phyloP scores from a whole-genome alignment of 53 echinoderm and acorn worm species.

The Antedon mediterranea region DNA sequence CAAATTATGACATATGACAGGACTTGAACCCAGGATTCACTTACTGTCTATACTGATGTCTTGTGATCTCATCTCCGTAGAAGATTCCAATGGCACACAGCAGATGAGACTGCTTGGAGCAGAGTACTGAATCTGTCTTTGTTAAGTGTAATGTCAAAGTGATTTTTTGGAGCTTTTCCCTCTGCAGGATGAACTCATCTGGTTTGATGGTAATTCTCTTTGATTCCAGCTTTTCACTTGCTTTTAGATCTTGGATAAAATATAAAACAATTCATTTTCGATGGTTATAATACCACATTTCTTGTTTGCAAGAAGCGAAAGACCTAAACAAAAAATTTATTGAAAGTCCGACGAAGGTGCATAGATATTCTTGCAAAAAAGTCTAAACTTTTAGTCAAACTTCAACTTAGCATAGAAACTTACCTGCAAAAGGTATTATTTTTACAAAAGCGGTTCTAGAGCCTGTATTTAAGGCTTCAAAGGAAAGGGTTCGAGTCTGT shows the following conservation, averaged over 20 bases:
- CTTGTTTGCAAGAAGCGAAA: no score
- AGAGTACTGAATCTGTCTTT: constrained; percentile 24
- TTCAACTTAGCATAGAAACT: no score
- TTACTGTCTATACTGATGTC: constrained; percentile 55
- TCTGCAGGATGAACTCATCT: constrained; percentile 59
- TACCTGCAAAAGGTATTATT: constrained; percentile 56
- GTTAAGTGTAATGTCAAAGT: constrained; percentile 36
- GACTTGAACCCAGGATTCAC: background rate
- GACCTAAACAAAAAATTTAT: no score
- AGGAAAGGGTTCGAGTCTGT: constrained; percentile 8
- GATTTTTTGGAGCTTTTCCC: constrained; percentile 28
- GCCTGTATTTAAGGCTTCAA: constrained; percentile 59
- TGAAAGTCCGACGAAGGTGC: no score
- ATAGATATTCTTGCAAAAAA: background rate
- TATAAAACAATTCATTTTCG: no score
- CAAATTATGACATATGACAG: no score
- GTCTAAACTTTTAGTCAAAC: no score
- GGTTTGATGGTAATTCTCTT: constrained; percentile 61
- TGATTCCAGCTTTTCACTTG: constrained; percentile 41
- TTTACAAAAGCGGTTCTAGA: constrained; percentile 83
- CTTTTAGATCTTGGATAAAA: constrained; percentile 53
- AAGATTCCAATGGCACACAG: constrained; percentile 69
- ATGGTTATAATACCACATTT: no score
- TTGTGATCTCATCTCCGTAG: constrained; percentile 80
- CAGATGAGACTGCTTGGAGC: constrained; percentile 8